Conservation (phyloP, 2,888 invertebrate species). For the Xestobium rufovillosum region DNA sequence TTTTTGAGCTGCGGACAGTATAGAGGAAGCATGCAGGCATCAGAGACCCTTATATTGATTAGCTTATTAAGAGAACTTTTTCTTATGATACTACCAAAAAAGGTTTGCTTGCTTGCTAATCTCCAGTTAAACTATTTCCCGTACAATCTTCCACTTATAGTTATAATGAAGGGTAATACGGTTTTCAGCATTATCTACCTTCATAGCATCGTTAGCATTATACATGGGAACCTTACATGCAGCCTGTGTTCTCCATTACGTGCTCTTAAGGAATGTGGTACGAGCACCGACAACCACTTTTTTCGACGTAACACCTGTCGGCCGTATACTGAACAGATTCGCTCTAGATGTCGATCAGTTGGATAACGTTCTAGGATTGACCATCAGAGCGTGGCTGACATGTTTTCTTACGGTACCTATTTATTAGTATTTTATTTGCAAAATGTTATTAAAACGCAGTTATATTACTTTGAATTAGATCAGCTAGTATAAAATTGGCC, state of each 20-base stretch:
- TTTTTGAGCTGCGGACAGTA: too few relatives aligned
- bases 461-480: constrained; percentile 3
- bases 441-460: constrained; percentile 2
- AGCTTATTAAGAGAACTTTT: too few relatives aligned
- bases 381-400: constrained; percentile 61
- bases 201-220: constrained; percentile 59
- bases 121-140: too few relatives aligned
- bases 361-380: constrained; percentile 65
- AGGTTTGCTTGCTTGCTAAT: too few relatives aligned
- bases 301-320: constrained; percentile 74
- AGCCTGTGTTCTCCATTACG: constrained; percentile 56
- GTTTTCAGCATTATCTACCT: constrained; percentile 56
- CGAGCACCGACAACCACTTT: constrained; percentile 62
- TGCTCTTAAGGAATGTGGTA: constrained; percentile 57
- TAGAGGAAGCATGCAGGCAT: too few relatives aligned
- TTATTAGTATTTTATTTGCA: constrained; percentile 8
- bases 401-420: constrained; percentile 57
- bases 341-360: constrained; percentile 66
- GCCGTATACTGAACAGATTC: constrained; percentile 72
- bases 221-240: constrained; percentile 59
- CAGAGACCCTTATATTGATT: too few relatives aligned
- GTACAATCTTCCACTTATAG: too few relatives aligned
- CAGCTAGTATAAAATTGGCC: too few relatives aligned
- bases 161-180: too few relatives aligned
- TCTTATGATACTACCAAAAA: too few relatives aligned